Conservation (phyloP, 2,113 vertebrate genomes). For the Dicentrarchus labrax region DNA sequence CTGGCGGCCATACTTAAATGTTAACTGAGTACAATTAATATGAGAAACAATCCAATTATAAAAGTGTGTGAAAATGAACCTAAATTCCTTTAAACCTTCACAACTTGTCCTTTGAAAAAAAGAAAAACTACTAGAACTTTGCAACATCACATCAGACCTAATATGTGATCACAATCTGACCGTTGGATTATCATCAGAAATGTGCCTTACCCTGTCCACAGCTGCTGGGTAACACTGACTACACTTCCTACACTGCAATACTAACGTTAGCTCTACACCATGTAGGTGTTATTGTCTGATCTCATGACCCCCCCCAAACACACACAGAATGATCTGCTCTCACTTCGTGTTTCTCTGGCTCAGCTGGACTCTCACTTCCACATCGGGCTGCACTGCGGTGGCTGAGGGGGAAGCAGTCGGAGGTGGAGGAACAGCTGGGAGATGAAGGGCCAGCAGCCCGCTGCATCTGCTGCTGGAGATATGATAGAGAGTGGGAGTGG, state of each 20-base stretch:
- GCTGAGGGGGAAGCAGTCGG: slow-evolving; percentile 29
- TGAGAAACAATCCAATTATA: not conserved
- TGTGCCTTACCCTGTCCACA: slow-evolving; percentile 45
- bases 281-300: not conserved
- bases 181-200: no score
- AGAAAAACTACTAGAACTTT: not conserved
- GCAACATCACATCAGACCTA: no score
- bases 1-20: not conserved
- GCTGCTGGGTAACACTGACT: slow-evolving; percentile 23
- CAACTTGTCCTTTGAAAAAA: not conserved
- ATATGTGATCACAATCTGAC: no score
- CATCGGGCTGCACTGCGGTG: slow-evolving; percentile 6
- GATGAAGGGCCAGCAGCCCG: not conserved
- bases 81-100: not conserved
- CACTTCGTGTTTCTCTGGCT: slow-evolving; percentile 67
- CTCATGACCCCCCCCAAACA: slow-evolving; percentile 1
- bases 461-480: slow-evolving; percentile 43
- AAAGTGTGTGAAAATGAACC: not conserved
- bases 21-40: not conserved
- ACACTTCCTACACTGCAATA: slow-evolving; percentile 1
- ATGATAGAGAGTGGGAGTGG: not conserved
- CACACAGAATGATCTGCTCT: slow-evolving; percentile 35
- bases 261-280: not conserved
- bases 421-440: slow-evolving; percentile 26
- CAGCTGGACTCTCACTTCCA: slow-evolving; percentile 64